Evolutionary conservation across 2,797 vertebrate genomes (phyloP), one percentile per base, ranked within the genome.

Genomic region (Poeciliopsis paucimaculata): DNA sequence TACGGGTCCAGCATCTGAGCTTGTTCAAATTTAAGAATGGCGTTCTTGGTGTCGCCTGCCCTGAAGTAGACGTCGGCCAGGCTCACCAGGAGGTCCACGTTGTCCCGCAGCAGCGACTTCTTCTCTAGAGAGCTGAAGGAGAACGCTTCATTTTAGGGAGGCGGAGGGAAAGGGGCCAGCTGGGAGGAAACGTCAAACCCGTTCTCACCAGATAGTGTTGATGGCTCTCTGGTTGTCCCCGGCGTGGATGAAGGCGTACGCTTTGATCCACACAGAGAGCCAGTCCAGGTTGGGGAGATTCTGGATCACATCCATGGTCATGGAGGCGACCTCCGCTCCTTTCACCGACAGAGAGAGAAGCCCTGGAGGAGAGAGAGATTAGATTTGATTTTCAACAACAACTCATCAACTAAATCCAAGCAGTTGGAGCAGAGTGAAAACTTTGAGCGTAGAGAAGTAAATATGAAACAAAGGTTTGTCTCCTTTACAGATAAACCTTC

Each of bases 191-290:
- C 6, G 20, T 39, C 1, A 23, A 49, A n/a, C 2, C 28, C 60
- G 26, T 85, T 28, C 96, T 97, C 93, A 99, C 98, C 98, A 99
- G 86, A 99, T 99, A 2, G 98, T 99, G 89, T 98, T 99, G 91
- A 99, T 99, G 3, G 98, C 98, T 90, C 98, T 96, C 2, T 98
- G 97, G 90, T 99, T 99, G 91, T 99, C 98, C 13, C 98, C 98
- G 28, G 97, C 96, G 8, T 99, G 98, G 73, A 98, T 98, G 89
- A 99, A 99, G 57, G 98, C 98, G 0, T 99, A 98, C 0, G 98
- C 98, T 95, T 99, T 99, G 91, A 99, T 99, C 98, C 98, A 99
- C 74, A 98, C 97, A 0, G 98, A 99, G 0, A 99, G 97, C 98
- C 98, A 99, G 68, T 99, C 98, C 92, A 99, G 84, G 91, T 99